These are phyloP conservation scores for Hirtodrosophila alboralis DNA, from an alignment of 2,888 invertebrate species.

Conservation along the genomic window DNA sequence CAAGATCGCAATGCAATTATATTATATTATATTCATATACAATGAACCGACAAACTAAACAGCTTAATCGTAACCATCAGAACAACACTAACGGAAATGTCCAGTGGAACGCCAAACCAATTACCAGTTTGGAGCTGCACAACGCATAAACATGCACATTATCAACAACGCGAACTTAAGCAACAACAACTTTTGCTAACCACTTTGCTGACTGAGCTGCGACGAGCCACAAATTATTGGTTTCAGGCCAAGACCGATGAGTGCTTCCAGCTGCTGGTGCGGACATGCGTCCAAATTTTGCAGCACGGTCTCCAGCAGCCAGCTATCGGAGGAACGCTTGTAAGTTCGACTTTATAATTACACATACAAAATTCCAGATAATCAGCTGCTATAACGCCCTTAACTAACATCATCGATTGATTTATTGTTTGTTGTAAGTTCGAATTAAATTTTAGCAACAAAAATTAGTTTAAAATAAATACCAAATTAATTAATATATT, in stretches of 20 bases:
- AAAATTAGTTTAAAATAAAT: no score
- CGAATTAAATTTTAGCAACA: no score
- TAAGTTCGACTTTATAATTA: slow-evolving; percentile 12
- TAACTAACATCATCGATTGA: no score
- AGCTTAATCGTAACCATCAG: slow-evolving; percentile 5
- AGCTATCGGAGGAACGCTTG: slow-evolving; percentile 14
- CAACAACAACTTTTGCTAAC: slow-evolving; percentile 30
- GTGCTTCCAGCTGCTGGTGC: slow-evolving; percentile 49
- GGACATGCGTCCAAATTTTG: slow-evolving; percentile 69
- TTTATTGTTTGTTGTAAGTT: no score
- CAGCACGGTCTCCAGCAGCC: slow-evolving; percentile 65
- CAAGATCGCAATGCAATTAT: slow-evolving; percentile 33
- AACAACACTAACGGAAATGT: slow-evolving; percentile 20
- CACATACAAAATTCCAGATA: neutral
- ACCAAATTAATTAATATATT: no score
- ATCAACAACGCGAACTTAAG: slow-evolving; percentile 37
- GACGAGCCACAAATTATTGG: slow-evolving; percentile 60
- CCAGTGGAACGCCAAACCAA: slow-evolving; percentile 13
- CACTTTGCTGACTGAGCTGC: slow-evolving; percentile 44
- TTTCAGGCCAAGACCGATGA: slow-evolving; percentile 56
- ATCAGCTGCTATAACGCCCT: slow-evolving; percentile 29
- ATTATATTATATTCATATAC: slow-evolving; percentile 13
- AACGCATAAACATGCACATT: slow-evolving; percentile 40
- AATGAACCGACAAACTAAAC: slow-evolving; percentile 22
- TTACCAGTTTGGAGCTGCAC: slow-evolving; percentile 39